Base-by-base conservation (phyloP, 2,888 invertebrate genomes). In the Polia nebulosa region DNA sequence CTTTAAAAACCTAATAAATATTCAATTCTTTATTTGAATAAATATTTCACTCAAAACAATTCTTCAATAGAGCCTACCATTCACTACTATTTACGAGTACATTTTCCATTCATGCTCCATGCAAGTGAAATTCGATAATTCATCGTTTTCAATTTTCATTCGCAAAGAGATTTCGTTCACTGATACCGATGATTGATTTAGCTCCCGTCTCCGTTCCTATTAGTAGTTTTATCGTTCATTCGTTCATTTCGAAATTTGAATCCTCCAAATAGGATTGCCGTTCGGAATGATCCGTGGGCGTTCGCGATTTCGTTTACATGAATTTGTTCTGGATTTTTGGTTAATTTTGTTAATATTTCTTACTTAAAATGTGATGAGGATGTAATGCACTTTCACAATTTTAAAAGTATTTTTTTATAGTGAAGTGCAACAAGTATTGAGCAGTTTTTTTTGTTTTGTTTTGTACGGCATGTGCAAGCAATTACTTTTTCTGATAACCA, bases 171-270 rank as follows among this genome's bases (percentile, higher is more conserved):
- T 82, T 78, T 65, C 66, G 71, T 74, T 82, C 72, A 74, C 51
- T 52, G 85, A 85, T 85, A 85, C 34, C 72, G 65, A 78, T 85
- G 85, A 85, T 84, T 85, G 84, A 85, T 85, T 85, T 82, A 78
- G 67, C 76, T 80, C 68, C 61, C 66, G 53, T 64, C 61, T 72
- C 74, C 69, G 63, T 80, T 76, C 79, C 69, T 77, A 71, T 80
- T 78, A 81, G 80, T 85, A 84, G 80, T 81, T 81, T 81, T 83
- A 83, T 82, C 83, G 69, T 75, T 81, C 75, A 80, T 80, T 82
- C 82, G 67, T 82, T 82, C 75, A 66, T 63, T 84, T 74, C 67
- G 60, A 83, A 75, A 81, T 78, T 80, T 77, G 61, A 80, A 80
- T 70, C 52, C 49, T 49, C 47, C 56, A 49, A 70, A 79, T 64